Evolutionary conservation across 1,140 invertebrate species (phyloP).

Genomic region (Sogatella furcifera): DNA sequence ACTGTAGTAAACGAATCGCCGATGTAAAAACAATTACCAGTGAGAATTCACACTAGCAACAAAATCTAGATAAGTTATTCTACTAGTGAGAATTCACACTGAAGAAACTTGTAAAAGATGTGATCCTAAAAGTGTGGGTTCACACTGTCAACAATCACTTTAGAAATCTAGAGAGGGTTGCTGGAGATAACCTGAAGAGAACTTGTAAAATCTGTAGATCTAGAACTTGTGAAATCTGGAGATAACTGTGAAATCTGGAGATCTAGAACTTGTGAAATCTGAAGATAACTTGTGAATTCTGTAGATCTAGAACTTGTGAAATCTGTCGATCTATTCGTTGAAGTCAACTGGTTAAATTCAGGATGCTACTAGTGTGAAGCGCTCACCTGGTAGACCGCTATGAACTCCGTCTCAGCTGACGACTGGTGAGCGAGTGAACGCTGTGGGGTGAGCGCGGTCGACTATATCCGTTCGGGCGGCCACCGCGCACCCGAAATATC

Average conservation of each 20-base stretch:
- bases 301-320: not conserved
- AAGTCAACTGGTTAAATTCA: too few species aligned
- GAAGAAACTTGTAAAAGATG: too few species aligned
- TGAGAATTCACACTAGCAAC: not conserved
- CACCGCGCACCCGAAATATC: conserved; percentile 16
- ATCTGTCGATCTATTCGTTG: too few species aligned
- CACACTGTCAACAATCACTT: not conserved
- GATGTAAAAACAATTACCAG: too few species aligned
- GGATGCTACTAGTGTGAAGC: not conserved
- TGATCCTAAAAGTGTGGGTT: too few species aligned
- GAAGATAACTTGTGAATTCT: not conserved
- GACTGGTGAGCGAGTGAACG: conserved; percentile 15
- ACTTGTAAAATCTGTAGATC: too few species aligned
- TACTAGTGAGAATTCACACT: not conserved
- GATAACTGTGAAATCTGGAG: not conserved
- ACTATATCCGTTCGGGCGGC: conserved; percentile 15
- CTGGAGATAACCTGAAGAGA: too few species aligned
- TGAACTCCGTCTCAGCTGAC: conserved; percentile 12
- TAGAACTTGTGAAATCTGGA: too few species aligned
- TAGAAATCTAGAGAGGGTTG: not conserved
- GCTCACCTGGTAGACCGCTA: conserved; percentile 12
- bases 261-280: not conserved
- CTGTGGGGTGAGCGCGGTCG: not conserved
- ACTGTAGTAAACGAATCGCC: conserved; percentile 1
- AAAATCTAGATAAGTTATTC: not conserved